Conservation (phyloP, 64 coral and sea anemone genomes). For the Montipora capricornis region DNA sequence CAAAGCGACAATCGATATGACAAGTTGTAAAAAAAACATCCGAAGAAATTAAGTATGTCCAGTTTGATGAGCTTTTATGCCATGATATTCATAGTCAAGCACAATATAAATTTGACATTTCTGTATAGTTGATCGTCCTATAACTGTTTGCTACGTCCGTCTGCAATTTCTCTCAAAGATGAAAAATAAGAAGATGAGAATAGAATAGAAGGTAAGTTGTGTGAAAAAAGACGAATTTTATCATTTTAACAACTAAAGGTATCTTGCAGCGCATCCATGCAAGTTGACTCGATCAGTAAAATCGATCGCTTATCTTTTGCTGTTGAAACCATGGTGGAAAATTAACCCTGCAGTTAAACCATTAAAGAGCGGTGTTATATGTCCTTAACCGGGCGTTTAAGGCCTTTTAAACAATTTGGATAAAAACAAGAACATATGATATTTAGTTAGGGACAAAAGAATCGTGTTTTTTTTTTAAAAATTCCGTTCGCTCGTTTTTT, state of each 20-base stretch:
- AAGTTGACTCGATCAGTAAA: no score
- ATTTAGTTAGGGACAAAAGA: no score
- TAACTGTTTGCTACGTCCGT: background rate
- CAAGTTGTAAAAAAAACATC: background rate
- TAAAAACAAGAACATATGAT: background rate
- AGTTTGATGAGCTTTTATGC: background rate
- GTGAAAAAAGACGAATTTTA: background rate
- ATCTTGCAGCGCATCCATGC: background rate
- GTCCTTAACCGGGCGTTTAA: background rate
- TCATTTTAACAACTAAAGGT: background rate
- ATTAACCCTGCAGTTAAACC: no score
- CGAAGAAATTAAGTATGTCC: background rate
- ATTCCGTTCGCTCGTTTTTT: no score
- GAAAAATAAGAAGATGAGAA: background rate
- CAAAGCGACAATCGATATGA: background rate
- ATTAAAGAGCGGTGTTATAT: no score
- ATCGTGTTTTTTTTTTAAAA: no score
- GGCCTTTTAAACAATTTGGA: background rate
- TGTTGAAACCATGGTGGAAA: background rate
- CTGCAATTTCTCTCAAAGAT: no score
- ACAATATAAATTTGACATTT: slow-evolving; percentile 2
- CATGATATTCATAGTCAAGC: background rate
- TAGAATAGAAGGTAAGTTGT: background rate
- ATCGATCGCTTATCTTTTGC: background rate
- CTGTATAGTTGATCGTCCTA: background rate